phyloP scores from a whole-genome alignment of 2,113 vertebrate species.

The Zingel zingel region DNA sequence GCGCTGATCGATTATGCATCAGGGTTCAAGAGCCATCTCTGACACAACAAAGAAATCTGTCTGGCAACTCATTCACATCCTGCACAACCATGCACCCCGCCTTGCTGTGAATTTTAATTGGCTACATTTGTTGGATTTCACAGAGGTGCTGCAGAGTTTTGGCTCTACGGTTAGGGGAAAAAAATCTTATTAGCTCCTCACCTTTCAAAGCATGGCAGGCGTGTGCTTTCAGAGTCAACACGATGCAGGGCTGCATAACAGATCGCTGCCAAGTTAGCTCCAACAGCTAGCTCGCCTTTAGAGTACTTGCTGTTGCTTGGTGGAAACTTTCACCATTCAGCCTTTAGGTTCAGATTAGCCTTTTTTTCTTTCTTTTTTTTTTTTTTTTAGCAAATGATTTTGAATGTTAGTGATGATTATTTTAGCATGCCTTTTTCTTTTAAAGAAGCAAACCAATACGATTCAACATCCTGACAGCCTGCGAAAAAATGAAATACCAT shows the following conservation, averaged over 20 bases:
- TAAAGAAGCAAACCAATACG: conserved; percentile 1
- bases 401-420: conserved; percentile 5
- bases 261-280: conserved; percentile 25
- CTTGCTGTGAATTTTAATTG: conserved; percentile 63
- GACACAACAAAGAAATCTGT: conserved; percentile 39
- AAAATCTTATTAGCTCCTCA: conserved; percentile 61
- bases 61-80: conserved; percentile 22
- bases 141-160: conserved; percentile 15
- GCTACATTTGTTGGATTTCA: conserved; percentile 44
- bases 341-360: conserved; percentile 9
- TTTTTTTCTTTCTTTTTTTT: background rate
- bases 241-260: conserved; percentile 14
- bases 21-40: background rate
- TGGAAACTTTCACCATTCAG: conserved; percentile 16
- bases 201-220: conserved; percentile 50
- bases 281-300: conserved; percentile 15
- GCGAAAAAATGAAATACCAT: background rate
- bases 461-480: background rate
- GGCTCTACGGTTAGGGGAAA: background rate
- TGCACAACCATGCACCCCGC: background rate
- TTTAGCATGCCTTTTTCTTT: background rate
- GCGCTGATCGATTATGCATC: conserved; percentile 41
- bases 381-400: conserved; percentile 14
- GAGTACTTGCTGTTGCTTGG: conserved; percentile 18
- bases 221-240: conserved; percentile 34